Base-by-base conservation (phyloP, 2,888 invertebrate genomes). In the Ernsta delagoae region DNA sequence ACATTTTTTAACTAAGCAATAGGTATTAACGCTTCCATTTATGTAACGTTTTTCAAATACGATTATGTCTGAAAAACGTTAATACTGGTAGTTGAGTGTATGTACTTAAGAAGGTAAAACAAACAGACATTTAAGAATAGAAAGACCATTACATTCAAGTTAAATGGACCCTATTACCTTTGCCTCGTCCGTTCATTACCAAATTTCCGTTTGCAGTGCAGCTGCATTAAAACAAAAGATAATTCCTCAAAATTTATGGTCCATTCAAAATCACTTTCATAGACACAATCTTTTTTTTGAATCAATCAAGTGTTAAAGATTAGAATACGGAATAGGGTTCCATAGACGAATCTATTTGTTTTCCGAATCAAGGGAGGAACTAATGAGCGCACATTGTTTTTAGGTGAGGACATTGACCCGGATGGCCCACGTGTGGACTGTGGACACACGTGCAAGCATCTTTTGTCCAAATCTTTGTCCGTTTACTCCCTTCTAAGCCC, bases 391-490 rank as follows among this genome's bases (percentile, higher is more conserved):
- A 83, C 86, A 87, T 89, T 89, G 87, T 89, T 87, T 86, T 82
- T 78, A 75, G 70, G 63, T 43, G 59, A 77, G 89, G 83, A 74
- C 87, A 76, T 73, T 86, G 88, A 88, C 88, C 90, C 75, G 68
- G 62, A 66, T 75, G 66, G 77, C 80, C 85, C 90, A 90, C 90
- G 89, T 89, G 89, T 86, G 81, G 68, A 68, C 62, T 54, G 39
- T 60, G 68, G 81, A 80, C 84, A 76, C 90, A 90, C 90, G 90
- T 89, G 90, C 86, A 83, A 76, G 73, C 71, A 73, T 76, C 81
- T 80, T 86, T 87, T 88, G 85, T 88, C 81, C 79, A 77, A 83
- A 87, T 87, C 87, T 84, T 85, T 87, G 84, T 88, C 83, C 83
- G 81, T 85, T 84, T 82, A 72, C 75, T 78, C 79, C 78, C 81